Evolutionary conservation across 1,140 invertebrate species (phyloP), one percentile per base, ranked within the genome.

Genomic region (Euschistus heros): DNA sequence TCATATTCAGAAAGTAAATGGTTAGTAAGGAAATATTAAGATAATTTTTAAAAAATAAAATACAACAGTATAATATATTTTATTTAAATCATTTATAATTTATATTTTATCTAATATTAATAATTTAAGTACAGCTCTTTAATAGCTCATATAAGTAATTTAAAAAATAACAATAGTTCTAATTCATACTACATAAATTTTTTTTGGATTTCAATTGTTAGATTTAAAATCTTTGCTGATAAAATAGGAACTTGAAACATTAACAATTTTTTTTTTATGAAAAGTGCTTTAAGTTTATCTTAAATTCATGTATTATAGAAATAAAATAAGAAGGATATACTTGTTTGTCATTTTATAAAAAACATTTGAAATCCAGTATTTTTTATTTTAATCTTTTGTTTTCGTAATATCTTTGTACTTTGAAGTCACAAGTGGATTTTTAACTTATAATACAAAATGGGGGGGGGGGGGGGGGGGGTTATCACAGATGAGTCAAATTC

Each of bases 291-390:
- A 37, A 10, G 33, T 37, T 37, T 4, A 37, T 37, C 33, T 37
- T 13, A 13, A 10, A 13, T 37, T 37, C 13, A 37, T 37, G 10
- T 37, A 37, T 37, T 10, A 6, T 1, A 24, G 18, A 57, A 57
- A 27, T 57, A 57, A 57, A 24, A 26, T 57, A 8, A 24, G 54
- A 57, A 57, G 54, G 54, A 57, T 24, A 13, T 37, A 37, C 33
- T 37, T 57, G 24, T 57, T 57, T 57, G 54, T 57, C 54, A 57
- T 57, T 57, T 18, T 57, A 57, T 57, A 57, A 57, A 52, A 57
- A 20, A 24, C 20, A 57, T 17, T 57, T 20, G 54, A 57, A 26
- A 57, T 24, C 20, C 54, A 6, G 15, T 22, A 26, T 22, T 57
- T 57, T 8, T 14, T 22, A 26, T 22, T 57, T 57, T 8, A 57